These are phyloP conservation scores for Patiria pectinifera DNA, from an alignment of 53 echinoderm and acorn worm species.

Conservation along the genomic window DNA sequence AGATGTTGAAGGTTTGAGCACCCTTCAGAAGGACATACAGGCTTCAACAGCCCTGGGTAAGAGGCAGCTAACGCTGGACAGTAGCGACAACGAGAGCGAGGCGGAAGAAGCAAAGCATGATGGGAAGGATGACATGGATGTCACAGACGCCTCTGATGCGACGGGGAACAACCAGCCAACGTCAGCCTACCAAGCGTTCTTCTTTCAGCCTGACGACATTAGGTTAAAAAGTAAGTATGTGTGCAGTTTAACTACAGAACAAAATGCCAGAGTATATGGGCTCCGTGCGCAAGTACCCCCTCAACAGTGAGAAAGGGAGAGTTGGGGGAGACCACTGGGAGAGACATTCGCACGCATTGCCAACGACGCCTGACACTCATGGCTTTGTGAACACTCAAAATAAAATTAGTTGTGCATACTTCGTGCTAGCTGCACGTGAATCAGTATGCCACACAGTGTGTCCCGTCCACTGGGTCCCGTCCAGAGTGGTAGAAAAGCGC, in stretches of 20 bases:
- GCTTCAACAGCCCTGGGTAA: constrained; percentile 43
- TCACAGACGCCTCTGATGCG: background rate
- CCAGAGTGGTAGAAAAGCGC: no score
- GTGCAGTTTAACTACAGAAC: no score
- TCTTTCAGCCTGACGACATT: constrained; percentile 79
- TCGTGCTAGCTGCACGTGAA: no score
- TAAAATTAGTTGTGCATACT: no score
- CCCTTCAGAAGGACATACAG: constrained; percentile 29
- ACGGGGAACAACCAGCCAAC: constrained; percentile 5
- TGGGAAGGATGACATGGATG: constrained; percentile 14
- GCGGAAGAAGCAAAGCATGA: constrained; percentile 34
- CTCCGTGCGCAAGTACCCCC: no score
- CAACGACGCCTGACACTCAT: no score
- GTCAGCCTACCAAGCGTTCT: constrained; percentile 52
- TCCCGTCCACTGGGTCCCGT: no score
- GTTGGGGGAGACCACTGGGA: no score
- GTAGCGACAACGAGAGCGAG: constrained; percentile 35
- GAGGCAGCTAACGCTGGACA: constrained; percentile 49
- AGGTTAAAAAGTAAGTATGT: constrained; percentile 74
- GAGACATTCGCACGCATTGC: no score
- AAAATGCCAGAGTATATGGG: background rate
- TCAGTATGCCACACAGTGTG: no score
- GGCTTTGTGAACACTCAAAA: no score
- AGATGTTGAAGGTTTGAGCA: background rate
- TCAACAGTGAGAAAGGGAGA: no score